Percentiles rank a stretch among this genome's conserved stretches.
Conservation (phyloP, 1,140 invertebrate genomes). For the Lanistes nyassanus region DNA sequence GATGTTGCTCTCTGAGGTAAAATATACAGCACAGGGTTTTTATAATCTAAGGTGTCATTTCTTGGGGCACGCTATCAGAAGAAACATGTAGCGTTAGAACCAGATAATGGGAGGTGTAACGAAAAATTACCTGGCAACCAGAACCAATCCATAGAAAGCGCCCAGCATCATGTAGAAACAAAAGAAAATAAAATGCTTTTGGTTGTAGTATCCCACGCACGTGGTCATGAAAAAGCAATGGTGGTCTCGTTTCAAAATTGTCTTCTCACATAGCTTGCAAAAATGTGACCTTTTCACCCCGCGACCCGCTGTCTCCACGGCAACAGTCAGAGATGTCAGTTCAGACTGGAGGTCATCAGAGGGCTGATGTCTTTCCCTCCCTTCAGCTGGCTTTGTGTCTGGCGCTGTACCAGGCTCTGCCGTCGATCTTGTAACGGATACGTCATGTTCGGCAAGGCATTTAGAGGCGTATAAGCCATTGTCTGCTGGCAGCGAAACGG, state of each 20-base stretch:
- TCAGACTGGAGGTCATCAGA: too few relatives aligned
- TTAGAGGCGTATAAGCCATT: too few relatives aligned
- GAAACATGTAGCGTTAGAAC: not conserved
- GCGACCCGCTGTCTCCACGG: too few relatives aligned
- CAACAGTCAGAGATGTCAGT: too few relatives aligned
- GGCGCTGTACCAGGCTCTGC: too few relatives aligned
- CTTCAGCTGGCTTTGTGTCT: too few relatives aligned
- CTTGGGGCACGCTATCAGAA: not conserved
- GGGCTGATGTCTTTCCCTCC: too few relatives aligned
- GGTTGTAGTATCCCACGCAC: conserved; percentile 90
- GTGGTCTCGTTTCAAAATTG: conserved; percentile 92
- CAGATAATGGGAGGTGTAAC: not conserved
- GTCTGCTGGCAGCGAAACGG: too few relatives aligned
- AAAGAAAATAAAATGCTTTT: conserved; percentile 88
- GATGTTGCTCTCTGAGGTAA: not conserved
- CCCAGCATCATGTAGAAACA: conserved; percentile 75
- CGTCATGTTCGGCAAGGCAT: too few relatives aligned
- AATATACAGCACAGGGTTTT: not conserved
- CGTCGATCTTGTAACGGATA: too few relatives aligned
- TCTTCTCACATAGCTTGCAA: conserved; percentile 81
- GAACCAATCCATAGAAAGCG: conserved; percentile 39
- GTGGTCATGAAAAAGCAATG: conserved; percentile 92
- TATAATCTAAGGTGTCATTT: not conserved
- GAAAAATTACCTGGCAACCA: conserved; percentile 41
- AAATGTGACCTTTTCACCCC: conserved; percentile 76